Conservation (phyloP, 2,113 vertebrate genomes). For the Corydoras sp. region DNA sequence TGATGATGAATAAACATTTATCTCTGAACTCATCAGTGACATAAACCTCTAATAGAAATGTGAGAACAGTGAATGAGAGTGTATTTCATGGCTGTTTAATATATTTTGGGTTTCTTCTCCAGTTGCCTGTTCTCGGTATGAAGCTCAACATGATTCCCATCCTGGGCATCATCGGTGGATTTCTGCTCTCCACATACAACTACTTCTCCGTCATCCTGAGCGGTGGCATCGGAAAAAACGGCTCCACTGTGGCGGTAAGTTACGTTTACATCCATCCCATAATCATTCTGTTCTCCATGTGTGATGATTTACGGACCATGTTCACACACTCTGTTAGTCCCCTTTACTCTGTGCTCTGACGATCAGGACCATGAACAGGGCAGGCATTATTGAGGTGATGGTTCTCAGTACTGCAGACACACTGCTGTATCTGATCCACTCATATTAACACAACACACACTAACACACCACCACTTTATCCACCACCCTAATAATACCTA, state of each 20-base stretch:
- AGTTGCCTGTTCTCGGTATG: slow-evolving; percentile 80
- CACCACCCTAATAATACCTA: too few relatives aligned
- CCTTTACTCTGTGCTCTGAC: too few relatives aligned
- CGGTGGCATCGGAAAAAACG: slow-evolving; percentile 93
- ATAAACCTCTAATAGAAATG: too few relatives aligned
- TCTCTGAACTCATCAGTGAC: too few relatives aligned
- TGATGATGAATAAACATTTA: too few relatives aligned
- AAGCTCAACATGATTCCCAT: slow-evolving; percentile 77
- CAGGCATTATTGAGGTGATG: not conserved
- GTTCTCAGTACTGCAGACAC: not conserved
- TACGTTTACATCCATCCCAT: not conserved
- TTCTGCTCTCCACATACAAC: slow-evolving; percentile 81
- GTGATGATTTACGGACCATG: too few relatives aligned
- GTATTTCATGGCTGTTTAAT: not conserved
- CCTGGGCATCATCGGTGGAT: slow-evolving; percentile 79
- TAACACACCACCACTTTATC: too few relatives aligned
- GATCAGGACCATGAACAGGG: too few relatives aligned
- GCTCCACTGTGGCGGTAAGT: slow-evolving; percentile 94
- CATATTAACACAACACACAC: too few relatives aligned
- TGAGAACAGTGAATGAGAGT: not conserved
- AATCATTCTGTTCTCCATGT: too few relatives aligned
- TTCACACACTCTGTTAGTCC: too few relatives aligned
- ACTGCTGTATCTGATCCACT: too few relatives aligned
- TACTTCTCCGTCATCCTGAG: slow-evolving; percentile 91
- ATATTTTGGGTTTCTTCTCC: not conserved